A percentile compares a stretch with the other conserved stretches of the same genome.
phyloP scores from a whole-genome alignment of 2,113 vertebrate genomes.

The Blennius ocellaris region DNA sequence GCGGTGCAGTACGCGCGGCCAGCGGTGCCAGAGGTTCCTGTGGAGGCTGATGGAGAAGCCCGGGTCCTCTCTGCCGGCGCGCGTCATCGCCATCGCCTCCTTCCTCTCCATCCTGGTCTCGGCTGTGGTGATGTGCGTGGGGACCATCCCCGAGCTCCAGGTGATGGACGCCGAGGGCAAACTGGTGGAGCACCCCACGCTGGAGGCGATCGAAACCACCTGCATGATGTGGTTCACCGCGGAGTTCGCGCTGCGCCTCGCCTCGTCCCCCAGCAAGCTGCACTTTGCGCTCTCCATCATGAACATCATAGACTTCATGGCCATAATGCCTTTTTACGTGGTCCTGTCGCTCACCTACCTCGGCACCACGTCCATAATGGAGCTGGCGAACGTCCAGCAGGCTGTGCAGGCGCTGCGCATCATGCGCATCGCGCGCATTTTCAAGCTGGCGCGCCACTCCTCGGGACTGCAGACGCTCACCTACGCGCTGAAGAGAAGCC shows the following conservation, averaged over 20 bases:
- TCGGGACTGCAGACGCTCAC: slow-evolving; percentile 95
- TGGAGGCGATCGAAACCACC: slow-evolving; percentile 93
- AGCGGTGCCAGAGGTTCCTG: slow-evolving; percentile 89
- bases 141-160: slow-evolving; percentile 96
- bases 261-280: slow-evolving; percentile 91
- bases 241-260: slow-evolving; percentile 91
- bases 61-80: slow-evolving; percentile 90
- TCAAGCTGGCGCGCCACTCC: slow-evolving; percentile 96
- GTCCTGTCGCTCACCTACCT: slow-evolving; percentile 91
- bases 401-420: slow-evolving; percentile 94
- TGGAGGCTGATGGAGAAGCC: slow-evolving; percentile 98
- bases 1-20: slow-evolving; percentile 83
- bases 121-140: slow-evolving; percentile 94
- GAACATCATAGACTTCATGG: slow-evolving; percentile 94
- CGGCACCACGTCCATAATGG: slow-evolving; percentile 91
- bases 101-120: slow-evolving; percentile 93
- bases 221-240: slow-evolving; percentile 97
- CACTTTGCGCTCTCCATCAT: slow-evolving; percentile 92
- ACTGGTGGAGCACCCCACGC: slow-evolving; percentile 89
- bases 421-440: slow-evolving; percentile 93
- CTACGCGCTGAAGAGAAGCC: slow-evolving; percentile 94
- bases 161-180: slow-evolving; percentile 89
- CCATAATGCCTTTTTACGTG: slow-evolving; percentile 95
- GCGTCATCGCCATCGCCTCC: slow-evolving; percentile 90
- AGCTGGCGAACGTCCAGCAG: slow-evolving; percentile 94